Base-by-base conservation (phyloP, 2,113 vertebrate genomes). In the Haemorhous mexicanus region DNA sequence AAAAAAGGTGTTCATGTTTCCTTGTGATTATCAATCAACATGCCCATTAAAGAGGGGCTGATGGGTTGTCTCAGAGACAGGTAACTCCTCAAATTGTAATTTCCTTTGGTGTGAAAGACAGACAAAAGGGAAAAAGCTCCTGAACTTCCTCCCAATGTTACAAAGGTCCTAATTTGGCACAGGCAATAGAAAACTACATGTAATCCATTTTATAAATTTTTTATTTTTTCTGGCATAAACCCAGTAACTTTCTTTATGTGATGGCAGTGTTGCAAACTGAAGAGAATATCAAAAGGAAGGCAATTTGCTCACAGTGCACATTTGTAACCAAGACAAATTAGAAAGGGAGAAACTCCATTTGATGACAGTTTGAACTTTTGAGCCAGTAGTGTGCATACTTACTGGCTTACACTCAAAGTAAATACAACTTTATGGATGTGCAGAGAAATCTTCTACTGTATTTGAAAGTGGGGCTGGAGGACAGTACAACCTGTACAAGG, bases 301-400 rank as follows among this genome's bases (percentile, higher is more conserved):
- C 64, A 91, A 19, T 68, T 96, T 85, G 53, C 37, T 93, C 89
- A 37, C 24, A 72, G 24, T 41, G 43, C 44, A 63, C 15, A 2
- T 80, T 93, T 90, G 55, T 84, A 69, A 97, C 72, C 24, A 68
- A 79, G 61, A 46, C 14, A 94, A 93, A 81, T 68, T 47, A 77
- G 78, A 94, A 79, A 32, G 14, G 33, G 44, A 84, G 66, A 85
- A 87, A 58, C 55, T 24, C 9, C 49, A 41, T 77, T 90, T 91
- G 49, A 84, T 91, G 79, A 66, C 58, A 67, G 37, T 85, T 91
- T 76, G 66, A 77, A 74, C 47, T 70, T 41, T 20, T 21, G 61
- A 95, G 55, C 49, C 37, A 87, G n/a, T 27, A 87, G 24, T 5
- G 18, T 74, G 39, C 10, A 43, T 16, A 14, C 18, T 84, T 82